Evolutionary conservation across 2,113 vertebrate genomes (phyloP).

Genomic region (Pipra filicauda): DNA sequence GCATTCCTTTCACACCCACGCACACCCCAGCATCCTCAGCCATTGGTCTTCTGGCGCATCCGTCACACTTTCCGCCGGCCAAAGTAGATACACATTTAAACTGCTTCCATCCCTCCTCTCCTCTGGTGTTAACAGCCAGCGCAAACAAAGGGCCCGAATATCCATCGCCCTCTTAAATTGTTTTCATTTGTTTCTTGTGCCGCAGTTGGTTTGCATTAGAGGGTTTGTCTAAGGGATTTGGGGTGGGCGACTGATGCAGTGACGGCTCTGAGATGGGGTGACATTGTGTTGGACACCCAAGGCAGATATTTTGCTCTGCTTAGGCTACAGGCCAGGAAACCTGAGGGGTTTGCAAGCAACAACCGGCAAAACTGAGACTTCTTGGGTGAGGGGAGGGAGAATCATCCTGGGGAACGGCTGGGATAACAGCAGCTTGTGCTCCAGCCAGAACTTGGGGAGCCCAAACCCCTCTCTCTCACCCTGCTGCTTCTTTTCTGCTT

Average conservation of each 20-base stretch:
- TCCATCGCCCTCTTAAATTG: background rate
- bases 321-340: background rate
- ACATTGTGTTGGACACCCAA: rapidly evolving
- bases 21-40: background rate
- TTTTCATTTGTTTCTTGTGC: background rate
- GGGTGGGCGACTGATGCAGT: background rate
- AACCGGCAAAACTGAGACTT: rapidly evolving
- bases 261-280: background rate
- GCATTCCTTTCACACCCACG: conserved; percentile 54
- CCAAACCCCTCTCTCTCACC: background rate
- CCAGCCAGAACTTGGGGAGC: background rate
- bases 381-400: background rate
- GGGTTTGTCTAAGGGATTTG: background rate
- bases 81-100: conserved; percentile 29
- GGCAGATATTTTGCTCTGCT: background rate
- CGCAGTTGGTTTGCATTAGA: conserved; percentile 4
- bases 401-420: background rate
- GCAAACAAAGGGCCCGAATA: conserved; percentile 15
- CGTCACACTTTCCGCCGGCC: conserved; percentile 39
- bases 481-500: background rate
- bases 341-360: background rate
- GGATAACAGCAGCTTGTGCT: background rate
- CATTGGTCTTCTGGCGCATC: background rate
- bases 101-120: conserved; percentile 17
- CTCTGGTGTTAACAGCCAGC: conserved; percentile 33